Evolutionary conservation across 2,888 invertebrate species (phyloP), one percentile per base, ranked within the genome.

Genomic region (Eupeodes luniger): DNA sequence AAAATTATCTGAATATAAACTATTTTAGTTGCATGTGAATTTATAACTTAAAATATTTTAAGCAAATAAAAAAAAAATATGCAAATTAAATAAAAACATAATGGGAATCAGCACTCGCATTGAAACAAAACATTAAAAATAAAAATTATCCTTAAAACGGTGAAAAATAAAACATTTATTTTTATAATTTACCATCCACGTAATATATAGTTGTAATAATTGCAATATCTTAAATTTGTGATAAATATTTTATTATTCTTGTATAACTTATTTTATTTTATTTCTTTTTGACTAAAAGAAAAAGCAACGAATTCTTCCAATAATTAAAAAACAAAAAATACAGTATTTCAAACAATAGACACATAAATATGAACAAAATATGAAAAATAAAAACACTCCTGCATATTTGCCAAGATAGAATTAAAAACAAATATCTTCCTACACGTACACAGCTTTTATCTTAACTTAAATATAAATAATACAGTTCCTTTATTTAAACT

Each of bases 101-200:
- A 76, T 81, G 80, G 86, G 82, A 86, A 85, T 86, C 76, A 74
- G 76, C 70, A 89, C 85, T 89, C 87, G 87, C 87, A 88, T 86
- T 76, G 61, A 76, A 80, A 72, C 61, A 80, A 87, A 64, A 78
- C 16, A 62, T n/a, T 5, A n/a, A 67, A 51, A 5, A 64, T n/a
- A 70, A 57, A 77, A 44, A 47, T 2, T 12, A 66, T 49, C 67
- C 40, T 64, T 44, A 67, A 61, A 75, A 78, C 53, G 72, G 51
- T 40, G 40, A 47, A 66, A 61, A 40, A 40, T 27, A 47, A 66
- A 53, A n/a, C 19, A 69, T 70, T 51, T 49, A 70, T 16, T 57
- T 74, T 72, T 44, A 16, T 72, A 81, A 69, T 36, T 55, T 44
- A 55, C 19, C 75, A 69, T 69, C 36, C 66, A 47, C 4, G 64